A percentile compares a stretch with the other conserved stretches of the same genome.
phyloP scores from a whole-genome alignment of 1,140 invertebrate genomes.

The Aphidius ervi region DNA sequence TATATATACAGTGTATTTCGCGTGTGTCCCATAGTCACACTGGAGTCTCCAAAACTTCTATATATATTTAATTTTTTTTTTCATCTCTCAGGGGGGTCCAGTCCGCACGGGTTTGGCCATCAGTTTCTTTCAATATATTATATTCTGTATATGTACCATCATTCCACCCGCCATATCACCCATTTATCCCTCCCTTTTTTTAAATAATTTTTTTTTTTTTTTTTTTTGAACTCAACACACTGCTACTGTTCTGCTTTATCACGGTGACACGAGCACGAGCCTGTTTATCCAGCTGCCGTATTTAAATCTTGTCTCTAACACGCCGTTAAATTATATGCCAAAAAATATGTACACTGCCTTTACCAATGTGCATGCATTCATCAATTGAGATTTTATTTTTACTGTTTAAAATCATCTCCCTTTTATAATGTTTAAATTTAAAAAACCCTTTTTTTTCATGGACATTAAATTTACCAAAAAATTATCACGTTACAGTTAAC shows the following conservation, averaged over 20 bases:
- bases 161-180: conserved; percentile 16
- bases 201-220: conserved; percentile 19
- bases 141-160: not conserved
- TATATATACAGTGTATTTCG: not conserved
- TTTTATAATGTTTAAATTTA: not conserved
- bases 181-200: conserved; percentile 19
- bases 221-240: conserved; percentile 21
- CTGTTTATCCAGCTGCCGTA: conserved; percentile 54
- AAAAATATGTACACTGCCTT: conserved; percentile 47
- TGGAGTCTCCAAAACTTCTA: conserved; percentile 23
- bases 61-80: conserved; percentile 12
- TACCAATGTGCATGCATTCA: not conserved
- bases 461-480: conserved; percentile 49
- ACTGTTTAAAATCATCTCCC: conserved; percentile 1
- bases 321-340: conserved; percentile 55
- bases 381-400: not conserved
- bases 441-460: conserved; percentile 13
- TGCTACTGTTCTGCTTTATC: conserved; percentile 19
- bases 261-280: conserved; percentile 25
- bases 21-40: conserved; percentile 3
- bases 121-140: no score
- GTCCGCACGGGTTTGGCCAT: conserved; percentile 15
- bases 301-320: conserved; percentile 52
- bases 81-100: conserved; percentile 19
- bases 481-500: conserved; percentile 46